These are phyloP conservation scores for Aldabrachelys gigantea DNA, from an alignment of 2,113 vertebrate species.

Conservation along the genomic window DNA sequence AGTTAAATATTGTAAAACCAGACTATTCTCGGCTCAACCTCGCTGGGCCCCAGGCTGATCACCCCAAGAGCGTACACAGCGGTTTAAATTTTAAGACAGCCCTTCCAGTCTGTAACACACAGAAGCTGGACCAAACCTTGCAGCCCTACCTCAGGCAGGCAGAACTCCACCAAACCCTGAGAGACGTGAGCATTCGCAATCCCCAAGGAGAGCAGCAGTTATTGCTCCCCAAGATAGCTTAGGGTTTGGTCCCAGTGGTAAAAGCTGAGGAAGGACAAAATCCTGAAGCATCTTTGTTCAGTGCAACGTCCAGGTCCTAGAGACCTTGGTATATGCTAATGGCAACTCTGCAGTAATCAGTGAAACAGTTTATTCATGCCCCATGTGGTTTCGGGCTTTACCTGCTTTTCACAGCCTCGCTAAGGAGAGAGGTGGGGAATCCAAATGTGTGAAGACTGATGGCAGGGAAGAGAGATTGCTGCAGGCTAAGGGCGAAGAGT, in stretches of 20 bases:
- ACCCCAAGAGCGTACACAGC: not conserved
- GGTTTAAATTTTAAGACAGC: not conserved
- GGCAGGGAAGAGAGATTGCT: rapidly evolving
- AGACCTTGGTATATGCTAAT: rapidly evolving
- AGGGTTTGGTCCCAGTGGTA: not conserved
- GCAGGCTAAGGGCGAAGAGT: not conserved
- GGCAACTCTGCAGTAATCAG: not conserved
- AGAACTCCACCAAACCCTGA: not conserved
- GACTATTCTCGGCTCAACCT: not conserved
- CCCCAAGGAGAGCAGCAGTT: not conserved
- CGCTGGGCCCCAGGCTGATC: not conserved
- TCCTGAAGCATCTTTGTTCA: not conserved
- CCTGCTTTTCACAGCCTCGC: not conserved
- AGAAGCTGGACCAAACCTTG: not conserved
- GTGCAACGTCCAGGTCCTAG: not conserved
- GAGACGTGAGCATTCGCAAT: not conserved
- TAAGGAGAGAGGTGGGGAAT: not conserved
- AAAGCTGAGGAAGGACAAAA: slow-evolving; percentile 12
- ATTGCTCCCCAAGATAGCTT: rapidly evolving
- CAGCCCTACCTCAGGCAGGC: rapidly evolving
- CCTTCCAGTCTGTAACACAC: not conserved
- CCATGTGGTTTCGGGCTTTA: not conserved
- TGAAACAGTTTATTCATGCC: not conserved
- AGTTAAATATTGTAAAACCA: not conserved
- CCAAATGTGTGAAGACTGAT: not conserved